Percentiles rank a stretch among this genome's conserved stretches.
Conservation (phyloP, 2,113 vertebrate species). For the Haplotaxodon microlepis region DNA sequence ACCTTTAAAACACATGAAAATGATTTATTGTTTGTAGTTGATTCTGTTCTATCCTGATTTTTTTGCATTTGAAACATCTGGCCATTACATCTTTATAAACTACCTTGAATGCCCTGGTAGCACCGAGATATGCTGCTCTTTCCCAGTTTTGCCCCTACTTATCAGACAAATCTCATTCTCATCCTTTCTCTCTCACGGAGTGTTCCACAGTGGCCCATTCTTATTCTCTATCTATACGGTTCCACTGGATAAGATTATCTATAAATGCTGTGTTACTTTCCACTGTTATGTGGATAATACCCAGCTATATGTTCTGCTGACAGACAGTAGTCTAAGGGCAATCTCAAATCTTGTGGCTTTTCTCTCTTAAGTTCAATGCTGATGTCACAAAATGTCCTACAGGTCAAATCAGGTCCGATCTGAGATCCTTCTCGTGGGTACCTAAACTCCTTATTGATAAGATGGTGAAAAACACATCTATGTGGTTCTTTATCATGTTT, state of each 20-base stretch:
- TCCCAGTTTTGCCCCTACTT: neutral
- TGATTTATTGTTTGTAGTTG: neutral
- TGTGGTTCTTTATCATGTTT: neutral
- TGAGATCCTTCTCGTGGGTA: neutral
- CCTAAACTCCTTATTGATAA: neutral
- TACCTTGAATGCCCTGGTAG: no score
- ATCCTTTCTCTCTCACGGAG: neutral
- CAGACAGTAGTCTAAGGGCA: neutral
- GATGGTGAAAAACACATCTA: neutral
- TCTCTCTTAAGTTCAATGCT: neutral
- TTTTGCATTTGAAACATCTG: neutral
- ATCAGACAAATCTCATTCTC: neutral
- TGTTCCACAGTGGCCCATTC: neutral
- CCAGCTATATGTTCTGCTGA: neutral
- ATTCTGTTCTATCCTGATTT: neutral
- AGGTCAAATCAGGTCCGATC: neutral
- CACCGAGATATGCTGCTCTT: neutral
- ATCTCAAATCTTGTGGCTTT: neutral
- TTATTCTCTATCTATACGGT: neutral
- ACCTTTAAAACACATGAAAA: neutral
- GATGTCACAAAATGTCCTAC: neutral
- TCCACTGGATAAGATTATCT: neutral
- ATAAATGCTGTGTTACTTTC: neutral
- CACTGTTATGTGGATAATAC: neutral
- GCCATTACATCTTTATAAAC: neutral